phyloP scores from a whole-genome alignment of 2,888 invertebrate genomes.

The Sylvicola cinctus region DNA sequence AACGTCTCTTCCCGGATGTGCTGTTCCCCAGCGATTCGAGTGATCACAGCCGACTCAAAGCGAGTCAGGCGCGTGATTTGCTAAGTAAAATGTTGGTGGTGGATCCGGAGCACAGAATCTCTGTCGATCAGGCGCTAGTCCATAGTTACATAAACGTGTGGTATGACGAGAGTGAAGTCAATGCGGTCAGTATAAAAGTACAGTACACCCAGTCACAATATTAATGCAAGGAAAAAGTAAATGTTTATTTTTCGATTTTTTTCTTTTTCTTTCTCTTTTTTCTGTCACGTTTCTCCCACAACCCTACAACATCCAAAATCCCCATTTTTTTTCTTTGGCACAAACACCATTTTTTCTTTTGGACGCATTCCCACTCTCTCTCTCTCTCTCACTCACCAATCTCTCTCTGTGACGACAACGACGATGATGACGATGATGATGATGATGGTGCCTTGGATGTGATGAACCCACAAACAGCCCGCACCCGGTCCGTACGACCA shows the following conservation, averaged over 20 bases:
- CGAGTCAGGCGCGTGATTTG: slow-evolving; percentile 89
- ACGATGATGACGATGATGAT: too few species aligned
- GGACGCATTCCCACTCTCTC: neutral
- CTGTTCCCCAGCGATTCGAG: slow-evolving; percentile 92
- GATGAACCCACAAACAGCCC: too few species aligned
- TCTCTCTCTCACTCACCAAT: neutral
- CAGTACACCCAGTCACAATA: too few species aligned
- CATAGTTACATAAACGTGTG: slow-evolving; percentile 99
- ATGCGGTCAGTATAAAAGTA: slow-evolving; percentile 54
- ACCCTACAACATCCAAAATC: too few species aligned
- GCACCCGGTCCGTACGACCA: slow-evolving; percentile 97
- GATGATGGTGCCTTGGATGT: too few species aligned
- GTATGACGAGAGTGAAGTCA: slow-evolving; percentile 99
- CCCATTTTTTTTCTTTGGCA: too few species aligned
- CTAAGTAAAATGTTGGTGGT: slow-evolving; percentile 96
- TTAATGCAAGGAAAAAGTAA: neutral
- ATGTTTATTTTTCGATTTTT: too few species aligned
- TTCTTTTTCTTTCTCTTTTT: slow-evolving; percentile 1
- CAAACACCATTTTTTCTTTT: neutral
- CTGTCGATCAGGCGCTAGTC: slow-evolving; percentile 91
- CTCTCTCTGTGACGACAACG: too few species aligned
- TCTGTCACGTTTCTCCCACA: slow-evolving; percentile 1
- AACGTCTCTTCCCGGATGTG: slow-evolving; percentile 92
- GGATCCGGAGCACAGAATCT: slow-evolving; percentile 95
- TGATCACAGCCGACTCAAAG: slow-evolving; percentile 89